Evolutionary conservation across 2,113 vertebrate genomes (phyloP), one percentile per base, ranked within the genome.

Genomic region (Microcebus griseorufus): DNA sequence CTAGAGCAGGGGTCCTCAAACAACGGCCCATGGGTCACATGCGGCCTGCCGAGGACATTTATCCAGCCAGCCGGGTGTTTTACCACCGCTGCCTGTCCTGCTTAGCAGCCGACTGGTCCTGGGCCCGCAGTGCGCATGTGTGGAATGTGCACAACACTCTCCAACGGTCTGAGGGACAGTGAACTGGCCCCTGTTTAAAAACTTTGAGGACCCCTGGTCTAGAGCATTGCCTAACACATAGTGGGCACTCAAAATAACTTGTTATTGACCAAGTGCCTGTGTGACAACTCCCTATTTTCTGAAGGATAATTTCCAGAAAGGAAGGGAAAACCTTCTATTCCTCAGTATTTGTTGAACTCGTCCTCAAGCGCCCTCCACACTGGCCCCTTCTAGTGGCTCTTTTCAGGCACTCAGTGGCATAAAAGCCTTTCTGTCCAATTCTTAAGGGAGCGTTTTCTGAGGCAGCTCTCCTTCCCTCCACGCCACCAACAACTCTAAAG

Each of bases 341-440:
- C n/a, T 27, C 9, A 2, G 69, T 60, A 29, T 88, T 76, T 86
- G 75, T 53, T 86, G 70, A 80, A 53, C 84, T 64, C 17, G 0
- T 79, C 88, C 75, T 95, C 80, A 90, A 95, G 70, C 70, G 0
- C 72, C 80, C 96, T 97, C 81, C 60, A 87, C 32, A 8, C 65
- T 37, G n/a, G 85, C 53, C 91, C 58, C 60, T 95, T 94, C 85
- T 86, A 95, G 86, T 79, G 89, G 67, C 90, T 82, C 94, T 94
- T 96, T 92, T 88, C 53, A 90, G 73, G 72, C 67, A 67, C 81
- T 85, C 87, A 97, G 95, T 85, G 81, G 64, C 51, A 53, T 45
- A 79, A 95, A 96, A 95, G 90, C 67, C 29, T 76, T 94, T 76
- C 69, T 94, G 73, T 82, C 94, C 90, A 79, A 75, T 85, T 90